These are phyloP conservation scores for Emmelina monodactyla DNA, from an alignment of 2,888 invertebrate genomes.

Conservation along the genomic window DNA sequence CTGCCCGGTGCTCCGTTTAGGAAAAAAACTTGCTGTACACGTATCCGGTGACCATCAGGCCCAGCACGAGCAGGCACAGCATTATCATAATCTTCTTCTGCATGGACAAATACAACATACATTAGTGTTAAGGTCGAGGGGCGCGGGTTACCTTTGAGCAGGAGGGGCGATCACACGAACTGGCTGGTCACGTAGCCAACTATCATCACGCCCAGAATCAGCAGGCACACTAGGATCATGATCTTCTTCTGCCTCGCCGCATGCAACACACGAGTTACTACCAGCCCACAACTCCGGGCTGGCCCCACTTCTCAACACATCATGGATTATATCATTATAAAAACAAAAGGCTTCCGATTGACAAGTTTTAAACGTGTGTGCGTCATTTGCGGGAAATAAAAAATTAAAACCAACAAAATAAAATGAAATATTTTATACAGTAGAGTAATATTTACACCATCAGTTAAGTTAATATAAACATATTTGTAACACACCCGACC, in stretches of 20 bases:
- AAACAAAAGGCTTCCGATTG: too few species aligned
- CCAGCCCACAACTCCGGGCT: too few species aligned
- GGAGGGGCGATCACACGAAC: slow-evolving; percentile 59
- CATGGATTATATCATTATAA: too few species aligned
- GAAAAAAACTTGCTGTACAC: slow-evolving; percentile 58
- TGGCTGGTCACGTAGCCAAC: slow-evolving; percentile 73
- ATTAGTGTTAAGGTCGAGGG: slow-evolving; percentile 39
- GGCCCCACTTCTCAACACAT: too few species aligned
- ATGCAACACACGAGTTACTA: slow-evolving; percentile 62
- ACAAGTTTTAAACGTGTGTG: slow-evolving; percentile 31
- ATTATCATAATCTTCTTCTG: slow-evolving; percentile 96
- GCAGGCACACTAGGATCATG: slow-evolving; percentile 90
- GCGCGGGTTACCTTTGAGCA: slow-evolving; percentile 51
- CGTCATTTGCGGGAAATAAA: slow-evolving; percentile 43
- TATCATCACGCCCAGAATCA: slow-evolving; percentile 82
- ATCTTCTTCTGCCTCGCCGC: slow-evolving; percentile 91
- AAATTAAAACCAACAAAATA: slow-evolving; percentile 56
- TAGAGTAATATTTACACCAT: slow-evolving; percentile 60
- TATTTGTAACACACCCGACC: slow-evolving; percentile 31
- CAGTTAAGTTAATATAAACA: slow-evolving; percentile 40
- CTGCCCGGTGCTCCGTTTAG: slow-evolving; percentile 55
- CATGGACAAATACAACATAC: slow-evolving; percentile 62
- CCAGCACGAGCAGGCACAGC: slow-evolving; percentile 84
- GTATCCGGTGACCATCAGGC: slow-evolving; percentile 70
- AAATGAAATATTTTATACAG: slow-evolving; percentile 50